Evolutionary conservation across 2,113 vertebrate species (phyloP).

Genomic region (Desmodus rotundus): DNA sequence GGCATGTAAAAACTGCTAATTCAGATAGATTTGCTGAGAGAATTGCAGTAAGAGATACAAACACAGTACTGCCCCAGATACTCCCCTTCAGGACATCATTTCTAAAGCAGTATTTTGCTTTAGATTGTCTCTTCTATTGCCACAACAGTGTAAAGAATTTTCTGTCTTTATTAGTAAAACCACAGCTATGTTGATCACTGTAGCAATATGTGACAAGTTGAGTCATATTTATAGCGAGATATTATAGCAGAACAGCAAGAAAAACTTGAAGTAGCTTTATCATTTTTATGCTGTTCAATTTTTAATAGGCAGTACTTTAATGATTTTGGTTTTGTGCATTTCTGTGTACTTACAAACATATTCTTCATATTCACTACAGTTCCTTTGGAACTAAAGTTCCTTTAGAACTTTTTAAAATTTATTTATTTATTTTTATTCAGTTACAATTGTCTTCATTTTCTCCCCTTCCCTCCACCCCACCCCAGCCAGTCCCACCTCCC

Average conservation of each 20-base stretch:
- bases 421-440: no score
- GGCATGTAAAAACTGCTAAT: neutral
- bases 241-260: neutral
- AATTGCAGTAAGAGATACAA: rapidly evolving
- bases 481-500: no score
- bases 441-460: no score
- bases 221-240: neutral
- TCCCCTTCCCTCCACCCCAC: no score
- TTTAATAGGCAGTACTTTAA: neutral
- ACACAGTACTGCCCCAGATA: neutral
- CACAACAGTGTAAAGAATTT: neutral
- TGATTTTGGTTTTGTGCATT: neutral
- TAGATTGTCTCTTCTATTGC: neutral
- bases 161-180: neutral
- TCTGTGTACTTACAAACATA: neutral
- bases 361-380: neutral
- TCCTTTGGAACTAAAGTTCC: neutral
- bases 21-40: rapidly evolving
- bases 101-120: neutral
- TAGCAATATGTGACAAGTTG: neutral
- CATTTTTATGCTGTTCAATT: neutral
- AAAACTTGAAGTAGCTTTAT: neutral
- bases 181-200: neutral
- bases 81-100: rapidly evolving
- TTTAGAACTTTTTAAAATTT: neutral